Evolutionary conservation across 2,797 vertebrate species (phyloP).

Genomic region (Chloroceryle amazona): DNA sequence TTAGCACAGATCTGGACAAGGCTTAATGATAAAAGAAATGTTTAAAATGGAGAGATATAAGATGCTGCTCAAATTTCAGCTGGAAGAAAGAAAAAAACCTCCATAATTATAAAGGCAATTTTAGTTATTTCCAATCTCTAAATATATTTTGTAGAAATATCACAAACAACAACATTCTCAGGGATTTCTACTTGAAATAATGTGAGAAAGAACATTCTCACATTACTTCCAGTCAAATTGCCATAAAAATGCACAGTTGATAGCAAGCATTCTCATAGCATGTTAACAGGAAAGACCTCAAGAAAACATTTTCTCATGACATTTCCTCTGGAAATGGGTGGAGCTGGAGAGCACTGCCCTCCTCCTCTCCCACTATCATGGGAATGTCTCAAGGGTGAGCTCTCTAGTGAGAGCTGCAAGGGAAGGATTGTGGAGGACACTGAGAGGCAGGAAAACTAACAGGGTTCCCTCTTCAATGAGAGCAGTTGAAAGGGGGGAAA

Average conservation of each 20-base stretch:
- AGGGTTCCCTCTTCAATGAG: not conserved
- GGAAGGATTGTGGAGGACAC: not conserved
- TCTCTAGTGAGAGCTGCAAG: slow-evolving; percentile 40
- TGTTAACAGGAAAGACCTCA: slow-evolving; percentile 64
- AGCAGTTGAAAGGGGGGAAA: not conserved
- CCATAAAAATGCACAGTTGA: slow-evolving; percentile 70
- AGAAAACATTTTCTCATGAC: slow-evolving; percentile 79
- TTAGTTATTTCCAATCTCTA: slow-evolving; percentile 20
- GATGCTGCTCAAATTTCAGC: slow-evolving; percentile 10
- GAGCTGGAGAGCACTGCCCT: slow-evolving; percentile 38
- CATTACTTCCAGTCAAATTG: slow-evolving; percentile 74
- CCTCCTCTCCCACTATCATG: slow-evolving; percentile 42
- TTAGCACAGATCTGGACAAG: slow-evolving; percentile 31
- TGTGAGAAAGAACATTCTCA: slow-evolving; percentile 76
- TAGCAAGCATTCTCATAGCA: slow-evolving; percentile 69
- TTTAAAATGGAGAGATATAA: slow-evolving; percentile 17
- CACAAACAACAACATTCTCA: slow-evolving; percentile 64
- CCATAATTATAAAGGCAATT: slow-evolving; percentile 10
- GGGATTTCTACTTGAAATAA: slow-evolving; percentile 71
- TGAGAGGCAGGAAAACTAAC: not conserved
- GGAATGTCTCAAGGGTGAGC: slow-evolving; percentile 69
- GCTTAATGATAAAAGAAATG: slow-evolving; percentile 36
- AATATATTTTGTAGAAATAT: slow-evolving; percentile 50
- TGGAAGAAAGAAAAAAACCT: not conserved
- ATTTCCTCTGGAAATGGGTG: slow-evolving; percentile 76